Percentiles rank a stretch among this genome's conserved stretches.
These are phyloP conservation scores for Siniperca chuatsi DNA, from an alignment of 2,113 vertebrate genomes.

Conservation along the genomic window DNA sequence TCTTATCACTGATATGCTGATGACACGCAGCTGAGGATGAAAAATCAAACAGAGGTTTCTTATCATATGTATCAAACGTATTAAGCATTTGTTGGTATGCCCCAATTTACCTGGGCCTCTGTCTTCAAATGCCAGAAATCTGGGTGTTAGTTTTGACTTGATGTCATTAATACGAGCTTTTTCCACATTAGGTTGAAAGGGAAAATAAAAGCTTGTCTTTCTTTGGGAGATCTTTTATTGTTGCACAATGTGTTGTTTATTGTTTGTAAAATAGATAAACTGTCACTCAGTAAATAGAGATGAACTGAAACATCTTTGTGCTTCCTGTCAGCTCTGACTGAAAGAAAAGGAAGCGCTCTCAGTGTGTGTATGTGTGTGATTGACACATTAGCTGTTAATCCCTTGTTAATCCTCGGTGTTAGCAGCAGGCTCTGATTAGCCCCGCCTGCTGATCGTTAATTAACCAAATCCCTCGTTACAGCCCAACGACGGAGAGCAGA, in stretches of 20 bases:
- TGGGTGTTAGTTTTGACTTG: no score
- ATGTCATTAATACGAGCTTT: no score
- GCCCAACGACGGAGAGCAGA: conserved; percentile 25
- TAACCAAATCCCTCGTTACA: conserved; percentile 66
- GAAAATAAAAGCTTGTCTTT: not conserved
- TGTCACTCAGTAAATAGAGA: conserved; percentile 10
- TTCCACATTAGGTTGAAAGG: no score
- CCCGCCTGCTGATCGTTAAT: conserved; percentile 66
- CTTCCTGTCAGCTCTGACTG: conserved; percentile 8
- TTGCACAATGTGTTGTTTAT: not conserved
- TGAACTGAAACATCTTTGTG: conserved; percentile 1
- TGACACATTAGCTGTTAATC: conserved; percentile 70
- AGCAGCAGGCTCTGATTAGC: conserved; percentile 63
- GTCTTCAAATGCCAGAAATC: no score
- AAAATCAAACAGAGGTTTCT: no score
- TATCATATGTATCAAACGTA: no score
- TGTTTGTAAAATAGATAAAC: conserved; percentile 2
- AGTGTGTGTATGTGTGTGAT: conserved; percentile 42
- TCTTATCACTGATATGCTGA: no score
- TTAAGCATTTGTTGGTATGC: no score
- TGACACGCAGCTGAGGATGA: no score
- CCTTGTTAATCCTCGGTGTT: conserved; percentile 67
- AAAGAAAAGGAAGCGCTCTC: not conserved
- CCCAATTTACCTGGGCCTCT: no score
- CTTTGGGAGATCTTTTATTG: not conserved